Conservation (phyloP, 2,113 vertebrate genomes). For the Gymnarchus niloticus region DNA sequence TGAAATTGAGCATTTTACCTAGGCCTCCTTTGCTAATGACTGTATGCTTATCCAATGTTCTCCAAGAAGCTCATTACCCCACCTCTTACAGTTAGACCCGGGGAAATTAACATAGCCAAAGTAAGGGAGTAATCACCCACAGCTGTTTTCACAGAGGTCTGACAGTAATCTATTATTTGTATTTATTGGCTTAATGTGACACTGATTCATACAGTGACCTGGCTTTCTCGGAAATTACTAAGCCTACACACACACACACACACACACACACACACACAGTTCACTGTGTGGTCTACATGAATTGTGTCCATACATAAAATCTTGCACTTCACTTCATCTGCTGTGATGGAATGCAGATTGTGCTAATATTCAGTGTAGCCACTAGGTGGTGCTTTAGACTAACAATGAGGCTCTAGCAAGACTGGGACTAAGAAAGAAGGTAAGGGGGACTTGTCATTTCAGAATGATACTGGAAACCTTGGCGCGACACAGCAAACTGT, state of each 20-base stretch:
- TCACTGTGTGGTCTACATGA: neutral
- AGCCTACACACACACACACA: neutral
- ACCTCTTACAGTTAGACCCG: neutral
- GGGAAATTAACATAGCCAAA: neutral
- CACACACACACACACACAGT: neutral
- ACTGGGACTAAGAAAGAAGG: neutral
- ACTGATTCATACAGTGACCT: neutral
- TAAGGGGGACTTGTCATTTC: neutral
- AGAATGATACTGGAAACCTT: neutral
- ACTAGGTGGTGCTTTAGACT: neutral
- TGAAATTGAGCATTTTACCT: neutral
- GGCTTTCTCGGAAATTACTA: constrained; percentile 1
- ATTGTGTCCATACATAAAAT: neutral
- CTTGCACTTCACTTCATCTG: neutral
- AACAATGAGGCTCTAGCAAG: neutral
- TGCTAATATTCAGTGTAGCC: neutral
- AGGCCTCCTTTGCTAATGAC: neutral
- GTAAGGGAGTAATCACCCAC: neutral
- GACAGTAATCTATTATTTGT: neutral
- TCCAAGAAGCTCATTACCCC: neutral
- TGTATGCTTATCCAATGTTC: neutral
- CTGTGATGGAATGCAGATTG: neutral
- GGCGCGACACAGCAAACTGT: neutral
- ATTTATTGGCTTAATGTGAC: neutral
- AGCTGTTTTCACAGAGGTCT: neutral